Percentiles rank a stretch among this genome's conserved stretches.
Conservation (phyloP, 1,140 invertebrate species). For the Lordiphosa collinella region DNA sequence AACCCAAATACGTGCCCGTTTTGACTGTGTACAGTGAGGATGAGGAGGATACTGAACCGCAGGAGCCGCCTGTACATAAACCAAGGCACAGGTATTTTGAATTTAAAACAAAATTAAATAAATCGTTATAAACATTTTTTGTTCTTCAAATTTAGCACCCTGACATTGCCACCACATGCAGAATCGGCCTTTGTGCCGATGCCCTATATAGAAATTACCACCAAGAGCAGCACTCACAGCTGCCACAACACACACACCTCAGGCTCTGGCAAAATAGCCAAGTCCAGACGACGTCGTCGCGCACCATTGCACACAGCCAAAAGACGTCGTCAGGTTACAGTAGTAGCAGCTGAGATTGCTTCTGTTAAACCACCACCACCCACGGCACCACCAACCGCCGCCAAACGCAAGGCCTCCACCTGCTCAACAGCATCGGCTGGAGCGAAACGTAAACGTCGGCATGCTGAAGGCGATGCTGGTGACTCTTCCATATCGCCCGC, state of each 20-base stretch:
- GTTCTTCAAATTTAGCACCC: constrained; percentile 28
- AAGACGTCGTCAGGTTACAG: constrained; percentile 29
- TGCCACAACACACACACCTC: constrained; percentile 59
- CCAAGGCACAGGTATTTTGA: constrained; percentile 56
- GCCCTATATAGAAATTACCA: constrained; percentile 26
- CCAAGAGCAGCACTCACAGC: constrained; percentile 14
- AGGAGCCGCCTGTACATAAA: constrained; percentile 22
- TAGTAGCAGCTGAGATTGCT: neutral
- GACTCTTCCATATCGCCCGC: constrained; percentile 21
- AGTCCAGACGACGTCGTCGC: constrained; percentile 58
- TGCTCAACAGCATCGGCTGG: constrained; percentile 24
- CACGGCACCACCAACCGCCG: neutral
- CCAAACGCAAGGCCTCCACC: constrained; percentile 19
- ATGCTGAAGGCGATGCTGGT: neutral
- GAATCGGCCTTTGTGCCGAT: constrained; percentile 59
- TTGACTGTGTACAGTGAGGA: constrained; percentile 47
- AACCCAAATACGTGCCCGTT: constrained; percentile 52
- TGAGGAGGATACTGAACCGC: constrained; percentile 47
- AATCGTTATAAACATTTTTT: neutral
- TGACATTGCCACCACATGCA: constrained; percentile 54
- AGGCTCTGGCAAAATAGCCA: constrained; percentile 28
- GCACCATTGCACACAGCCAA: constrained; percentile 45
- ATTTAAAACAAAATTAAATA: neutral
- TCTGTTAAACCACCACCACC: neutral
- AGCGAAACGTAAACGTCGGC: constrained; percentile 30